Base-by-base conservation (phyloP, 2,797 vertebrate genomes). In the Acipenser oxyrinchus region DNA sequence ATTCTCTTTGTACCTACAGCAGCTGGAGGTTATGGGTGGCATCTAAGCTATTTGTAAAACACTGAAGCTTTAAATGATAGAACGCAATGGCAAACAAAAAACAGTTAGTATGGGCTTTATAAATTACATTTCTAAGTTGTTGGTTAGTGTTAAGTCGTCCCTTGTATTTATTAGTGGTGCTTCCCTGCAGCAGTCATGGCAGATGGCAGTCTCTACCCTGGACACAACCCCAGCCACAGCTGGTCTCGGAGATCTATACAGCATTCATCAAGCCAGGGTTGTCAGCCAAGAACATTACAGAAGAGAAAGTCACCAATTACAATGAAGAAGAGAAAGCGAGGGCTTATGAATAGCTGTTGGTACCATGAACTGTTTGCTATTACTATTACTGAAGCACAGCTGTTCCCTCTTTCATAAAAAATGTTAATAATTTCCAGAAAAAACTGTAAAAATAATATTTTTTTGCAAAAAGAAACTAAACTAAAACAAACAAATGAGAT, bases 191-290 rank as follows among this genome's bases (percentile, higher is more conserved):
- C 13, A 49, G 49, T 57, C 23, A 62, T 37, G 62, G 57, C 69
- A 71, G 72, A 73, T 69, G 67, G 69, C 49, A 55, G n/a, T 12
- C 70, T 13, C 10, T 55, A 57, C 49, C 48, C 64, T 61, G 48
- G 65, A 64, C 58, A 64, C 60, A 69, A 65, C 57, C 69, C 13
- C 64, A 62, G 13, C 60, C 69, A 73, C 69, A 71, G 72, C 69
- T 73, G 69, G 69, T 66, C 63, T 65, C 23, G 48, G 49, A 59
- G 58, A 67, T 63, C 55, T 61, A 70, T 23, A 68, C 64, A 67
- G 18, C 15, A 70, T 70, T 73, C 72, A 73, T 66, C 63, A 60
- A 13, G 23, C 13, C 51, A 9, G 63, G 3, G 61, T 18, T 11
- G 49, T 65, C 58, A 51, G 65, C n/a, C 48, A 49, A 61, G n/a